Percentiles rank a stretch among this genome's conserved stretches.
These are phyloP conservation scores for Cyprinodon tularosa DNA, from an alignment of 2,113 vertebrate genomes.

Conservation along the genomic window DNA sequence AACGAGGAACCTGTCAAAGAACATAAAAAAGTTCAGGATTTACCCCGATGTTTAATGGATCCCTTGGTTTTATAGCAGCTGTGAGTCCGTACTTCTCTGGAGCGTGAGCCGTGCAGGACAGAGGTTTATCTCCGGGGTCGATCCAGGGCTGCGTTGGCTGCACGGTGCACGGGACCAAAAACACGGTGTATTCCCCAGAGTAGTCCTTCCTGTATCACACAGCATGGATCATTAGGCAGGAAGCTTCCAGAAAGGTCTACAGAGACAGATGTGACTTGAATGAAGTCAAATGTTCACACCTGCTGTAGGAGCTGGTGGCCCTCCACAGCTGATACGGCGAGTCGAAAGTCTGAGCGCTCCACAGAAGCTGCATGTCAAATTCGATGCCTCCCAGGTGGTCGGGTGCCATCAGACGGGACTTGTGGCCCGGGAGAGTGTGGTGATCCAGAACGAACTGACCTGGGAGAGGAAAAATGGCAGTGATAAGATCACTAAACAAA, in stretches of 20 bases:
- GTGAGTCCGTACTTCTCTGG: slow-evolving; percentile 86
- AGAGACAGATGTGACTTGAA: not conserved
- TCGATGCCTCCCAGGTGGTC: slow-evolving; percentile 95
- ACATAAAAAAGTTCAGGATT: not conserved
- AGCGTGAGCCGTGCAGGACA: slow-evolving; percentile 94
- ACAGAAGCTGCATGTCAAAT: slow-evolving; percentile 93
- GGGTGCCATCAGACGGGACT: slow-evolving; percentile 89
- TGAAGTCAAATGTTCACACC: slow-evolving; percentile 72
- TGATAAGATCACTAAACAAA: not conserved
- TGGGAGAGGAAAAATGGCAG: slow-evolving; percentile 49
- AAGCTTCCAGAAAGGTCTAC: not conserved
- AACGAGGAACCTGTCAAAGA: slow-evolving; percentile 86
- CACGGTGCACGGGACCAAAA: slow-evolving; percentile 93
- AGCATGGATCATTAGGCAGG: not conserved
- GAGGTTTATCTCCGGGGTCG: slow-evolving; percentile 91
- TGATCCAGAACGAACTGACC: slow-evolving; percentile 96
- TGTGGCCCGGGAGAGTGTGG: slow-evolving; percentile 92
- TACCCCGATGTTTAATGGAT: not conserved
- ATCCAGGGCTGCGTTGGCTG: slow-evolving; percentile 96
- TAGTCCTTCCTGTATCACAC: slow-evolving; percentile 89
- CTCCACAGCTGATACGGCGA: slow-evolving; percentile 97
- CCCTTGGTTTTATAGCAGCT: not conserved
- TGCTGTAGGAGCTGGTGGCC: slow-evolving; percentile 97
- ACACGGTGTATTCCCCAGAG: slow-evolving; percentile 93
- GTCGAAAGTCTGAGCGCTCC: slow-evolving; percentile 97